Percentiles rank a stretch among this genome's conserved stretches.
Evolutionary conservation across 2,888 invertebrate species (phyloP).

Genomic region (Ptilodon capucinus): DNA sequence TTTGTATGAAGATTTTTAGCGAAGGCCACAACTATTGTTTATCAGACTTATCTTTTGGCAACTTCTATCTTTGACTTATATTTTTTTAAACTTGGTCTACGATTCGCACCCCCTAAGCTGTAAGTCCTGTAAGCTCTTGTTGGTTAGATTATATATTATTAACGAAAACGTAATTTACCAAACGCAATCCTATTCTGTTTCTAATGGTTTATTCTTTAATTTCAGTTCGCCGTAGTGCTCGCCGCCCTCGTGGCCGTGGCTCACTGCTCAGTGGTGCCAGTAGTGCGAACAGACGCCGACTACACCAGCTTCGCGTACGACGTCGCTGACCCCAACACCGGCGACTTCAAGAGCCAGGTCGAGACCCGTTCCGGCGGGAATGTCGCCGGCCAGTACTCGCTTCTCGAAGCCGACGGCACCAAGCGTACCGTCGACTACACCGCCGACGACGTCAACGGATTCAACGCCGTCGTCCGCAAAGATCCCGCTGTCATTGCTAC

Average conservation of each 20-base stretch:
- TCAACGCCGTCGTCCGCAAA: constrained; percentile 82
- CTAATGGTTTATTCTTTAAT: background rate
- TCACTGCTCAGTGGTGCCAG: constrained; percentile 75
- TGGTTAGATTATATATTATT: background rate
- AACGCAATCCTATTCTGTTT: background rate
- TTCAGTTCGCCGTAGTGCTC: constrained; percentile 69
- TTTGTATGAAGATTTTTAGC: background rate
- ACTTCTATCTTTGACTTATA: background rate
- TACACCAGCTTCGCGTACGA: constrained; percentile 81
- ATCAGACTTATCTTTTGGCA: too few relatives aligned
- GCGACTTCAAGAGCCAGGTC: constrained; percentile 81
- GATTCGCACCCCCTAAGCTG: too few relatives aligned
- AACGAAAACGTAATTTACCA: too few relatives aligned
- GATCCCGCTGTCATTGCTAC: constrained; percentile 67
- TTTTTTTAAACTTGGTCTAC: too few relatives aligned
- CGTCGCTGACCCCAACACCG: constrained; percentile 81
- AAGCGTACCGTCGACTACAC: constrained; percentile 82
- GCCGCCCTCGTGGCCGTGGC: constrained; percentile 65
- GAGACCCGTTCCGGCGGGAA: constrained; percentile 79
- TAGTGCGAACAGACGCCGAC: constrained; percentile 77
- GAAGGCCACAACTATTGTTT: background rate
- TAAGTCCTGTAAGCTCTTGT: too few relatives aligned
- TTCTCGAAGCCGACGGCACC: constrained; percentile 80
- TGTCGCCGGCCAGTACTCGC: constrained; percentile 81
- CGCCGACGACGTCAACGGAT: constrained; percentile 81